These are phyloP conservation scores for Heterotis niloticus DNA, from an alignment of 2,113 vertebrate genomes.

Conservation along the genomic window DNA sequence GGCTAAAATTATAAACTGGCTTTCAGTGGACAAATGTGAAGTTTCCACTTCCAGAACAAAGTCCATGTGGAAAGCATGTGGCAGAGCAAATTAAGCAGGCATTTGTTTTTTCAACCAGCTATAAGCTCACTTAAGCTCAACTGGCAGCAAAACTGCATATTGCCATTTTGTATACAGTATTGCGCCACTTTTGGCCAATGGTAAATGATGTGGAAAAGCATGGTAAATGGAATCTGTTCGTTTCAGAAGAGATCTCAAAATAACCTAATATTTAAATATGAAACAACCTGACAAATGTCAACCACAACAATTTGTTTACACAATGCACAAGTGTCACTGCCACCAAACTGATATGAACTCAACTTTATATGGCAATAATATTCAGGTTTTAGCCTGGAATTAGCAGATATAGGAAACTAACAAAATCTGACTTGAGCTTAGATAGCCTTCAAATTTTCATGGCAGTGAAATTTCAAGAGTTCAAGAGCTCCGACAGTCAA, in stretches of 20 bases:
- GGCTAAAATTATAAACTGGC: not conserved
- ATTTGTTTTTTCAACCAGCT: slow-evolving; percentile 1
- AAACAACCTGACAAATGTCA: no score
- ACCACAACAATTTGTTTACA: no score
- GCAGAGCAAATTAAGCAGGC: not conserved
- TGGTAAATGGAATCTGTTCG: no score
- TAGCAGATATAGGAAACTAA: no score
- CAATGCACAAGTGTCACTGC: not conserved
- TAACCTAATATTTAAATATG: no score
- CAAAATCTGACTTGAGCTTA: not conserved
- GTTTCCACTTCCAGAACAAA: not conserved
- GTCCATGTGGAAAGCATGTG: not conserved
- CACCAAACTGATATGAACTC: not conserved
- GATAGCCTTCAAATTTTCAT: no score
- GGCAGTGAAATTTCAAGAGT: not conserved
- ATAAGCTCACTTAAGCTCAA: not conserved
- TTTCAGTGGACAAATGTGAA: no score
- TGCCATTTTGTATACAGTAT: not conserved
- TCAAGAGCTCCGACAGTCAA: not conserved
- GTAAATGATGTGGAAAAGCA: not conserved
- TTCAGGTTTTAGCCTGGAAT: not conserved
- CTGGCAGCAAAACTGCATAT: not conserved
- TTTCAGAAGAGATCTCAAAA: no score
- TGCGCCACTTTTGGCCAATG: not conserved
- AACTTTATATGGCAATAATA: not conserved